These are phyloP conservation scores for Archips crataeganus DNA, from an alignment of 2,888 invertebrate species.

Conservation along the genomic window DNA sequence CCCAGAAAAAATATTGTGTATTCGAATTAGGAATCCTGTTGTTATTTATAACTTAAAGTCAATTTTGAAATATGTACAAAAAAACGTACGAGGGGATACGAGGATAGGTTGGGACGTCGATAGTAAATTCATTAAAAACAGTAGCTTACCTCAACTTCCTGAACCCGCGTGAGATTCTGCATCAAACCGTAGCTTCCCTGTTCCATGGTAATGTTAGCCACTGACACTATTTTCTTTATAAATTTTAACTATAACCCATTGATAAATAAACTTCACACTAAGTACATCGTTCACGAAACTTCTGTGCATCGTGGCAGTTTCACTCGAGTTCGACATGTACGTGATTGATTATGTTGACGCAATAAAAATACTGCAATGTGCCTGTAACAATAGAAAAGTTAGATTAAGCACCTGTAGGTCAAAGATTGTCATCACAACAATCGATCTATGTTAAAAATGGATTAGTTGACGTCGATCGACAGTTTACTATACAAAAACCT, in stretches of 20 bases:
- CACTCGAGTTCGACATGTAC: neutral
- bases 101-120: too few species aligned
- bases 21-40: too few species aligned
- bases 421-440: too few species aligned
- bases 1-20: too few species aligned
- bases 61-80: too few species aligned
- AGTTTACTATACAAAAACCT: too few species aligned
- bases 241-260: neutral
- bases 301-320: neutral
- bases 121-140: neutral
- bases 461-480: neutral
- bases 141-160: slow-evolving; percentile 30
- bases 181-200: neutral
- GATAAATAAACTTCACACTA: neutral
- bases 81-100: too few species aligned
- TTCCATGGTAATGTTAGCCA: slow-evolving; percentile 10
- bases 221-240: neutral
- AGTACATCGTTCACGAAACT: neutral
- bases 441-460: too few species aligned
- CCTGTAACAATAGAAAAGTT: neutral
- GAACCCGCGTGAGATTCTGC: slow-evolving; percentile 26
- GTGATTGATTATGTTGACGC: neutral
- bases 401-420: neutral
- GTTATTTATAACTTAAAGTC: too few species aligned
- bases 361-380: neutral